Percentiles rank a stretch among this genome's conserved stretches.
phyloP scores from a whole-genome alignment of 2,797 vertebrate species.

The Pogoniulus pusillus region DNA sequence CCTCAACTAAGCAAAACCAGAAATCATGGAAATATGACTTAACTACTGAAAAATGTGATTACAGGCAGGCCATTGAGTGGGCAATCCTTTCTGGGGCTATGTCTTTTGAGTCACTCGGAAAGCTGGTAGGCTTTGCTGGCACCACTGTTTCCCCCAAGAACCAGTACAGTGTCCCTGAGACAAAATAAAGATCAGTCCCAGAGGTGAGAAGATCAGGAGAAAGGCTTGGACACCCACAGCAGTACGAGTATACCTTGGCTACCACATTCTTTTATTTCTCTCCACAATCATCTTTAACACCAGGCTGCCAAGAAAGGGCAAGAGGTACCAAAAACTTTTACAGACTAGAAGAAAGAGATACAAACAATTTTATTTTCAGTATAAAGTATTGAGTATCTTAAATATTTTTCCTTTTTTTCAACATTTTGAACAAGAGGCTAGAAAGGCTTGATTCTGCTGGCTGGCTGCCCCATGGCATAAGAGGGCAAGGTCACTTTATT shows the following conservation, averaged over 20 bases:
- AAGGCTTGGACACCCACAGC: not conserved
- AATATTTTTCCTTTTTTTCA: not conserved
- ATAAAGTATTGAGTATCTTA: not conserved
- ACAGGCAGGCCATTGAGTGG: not conserved
- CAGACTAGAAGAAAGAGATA: not conserved
- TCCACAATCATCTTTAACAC: not conserved
- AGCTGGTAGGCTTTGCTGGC: not conserved
- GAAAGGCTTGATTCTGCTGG: not conserved
- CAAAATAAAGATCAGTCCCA: not conserved
- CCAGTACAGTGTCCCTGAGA: not conserved
- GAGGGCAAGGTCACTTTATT: slow-evolving; percentile 13
- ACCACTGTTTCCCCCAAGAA: not conserved
- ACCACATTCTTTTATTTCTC: not conserved
- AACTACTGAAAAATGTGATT: not conserved
- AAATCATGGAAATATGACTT: not conserved
- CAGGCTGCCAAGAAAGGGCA: not conserved
- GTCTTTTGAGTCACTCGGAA: not conserved
- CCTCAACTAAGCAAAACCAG: not conserved
- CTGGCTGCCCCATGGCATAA: not conserved
- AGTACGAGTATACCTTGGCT: not conserved
- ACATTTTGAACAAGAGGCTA: not conserved
- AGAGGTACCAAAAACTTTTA: not conserved
- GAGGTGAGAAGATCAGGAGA: not conserved
- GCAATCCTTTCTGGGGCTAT: not conserved
- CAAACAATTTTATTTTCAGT: not conserved